A percentile compares a stretch with the other conserved stretches of the same genome.
Conservation (phyloP, 2,113 vertebrate species). For the Ctenomys sociabilis region DNA sequence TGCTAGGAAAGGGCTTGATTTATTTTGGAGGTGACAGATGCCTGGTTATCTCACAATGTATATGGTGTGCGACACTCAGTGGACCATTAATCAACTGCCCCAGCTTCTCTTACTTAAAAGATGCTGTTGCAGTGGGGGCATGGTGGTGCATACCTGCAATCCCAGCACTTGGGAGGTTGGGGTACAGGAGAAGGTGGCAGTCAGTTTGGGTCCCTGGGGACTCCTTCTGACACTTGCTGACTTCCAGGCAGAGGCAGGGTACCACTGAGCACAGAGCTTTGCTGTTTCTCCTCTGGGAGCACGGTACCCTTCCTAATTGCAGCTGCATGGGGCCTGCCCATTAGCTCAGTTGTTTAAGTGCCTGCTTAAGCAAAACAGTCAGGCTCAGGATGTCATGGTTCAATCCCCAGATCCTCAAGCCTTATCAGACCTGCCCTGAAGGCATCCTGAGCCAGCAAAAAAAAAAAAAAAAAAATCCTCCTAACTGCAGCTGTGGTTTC, state of each 20-base stretch:
- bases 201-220: not conserved
- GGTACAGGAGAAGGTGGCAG: not conserved
- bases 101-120: not conserved
- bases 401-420: too few relatives aligned
- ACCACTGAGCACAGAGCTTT: rapidly evolving
- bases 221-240: not conserved
- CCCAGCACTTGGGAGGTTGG: not conserved
- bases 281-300: not conserved
- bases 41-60: not conserved
- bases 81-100: not conserved
- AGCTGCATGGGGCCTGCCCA: too few relatives aligned
- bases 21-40: not conserved
- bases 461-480: too few relatives aligned
- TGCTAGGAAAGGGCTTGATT: not conserved
- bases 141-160: not conserved
- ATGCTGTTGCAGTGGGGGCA: not conserved
- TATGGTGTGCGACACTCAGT: not conserved
- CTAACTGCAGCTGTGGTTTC: not conserved
- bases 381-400: too few relatives aligned
- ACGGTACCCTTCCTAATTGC: rapidly evolving
- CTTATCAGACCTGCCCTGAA: too few relatives aligned
- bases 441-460: too few relatives aligned
- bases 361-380: too few relatives aligned
- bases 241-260: not conserved
- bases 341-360: too few relatives aligned